These are phyloP conservation scores for Micronycteris hirsuta DNA, from an alignment of 2,113 vertebrate species.

Conservation along the genomic window DNA sequence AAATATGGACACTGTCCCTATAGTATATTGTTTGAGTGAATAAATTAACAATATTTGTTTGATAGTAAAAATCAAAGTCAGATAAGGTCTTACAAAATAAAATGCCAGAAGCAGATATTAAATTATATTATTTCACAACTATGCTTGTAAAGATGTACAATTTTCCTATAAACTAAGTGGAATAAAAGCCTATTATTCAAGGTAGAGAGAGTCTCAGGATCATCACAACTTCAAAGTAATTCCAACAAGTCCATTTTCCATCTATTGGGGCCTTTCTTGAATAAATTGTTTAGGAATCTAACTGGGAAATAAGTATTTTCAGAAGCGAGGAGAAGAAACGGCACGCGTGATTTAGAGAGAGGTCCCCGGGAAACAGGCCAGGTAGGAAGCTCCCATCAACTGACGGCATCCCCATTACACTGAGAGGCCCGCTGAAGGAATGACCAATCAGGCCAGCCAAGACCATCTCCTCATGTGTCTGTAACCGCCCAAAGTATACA, in stretches of 20 bases:
- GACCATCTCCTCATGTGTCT: not conserved
- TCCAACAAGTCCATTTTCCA: not conserved
- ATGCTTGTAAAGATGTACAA: not conserved
- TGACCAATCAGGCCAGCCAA: not conserved
- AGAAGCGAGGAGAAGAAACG: not conserved
- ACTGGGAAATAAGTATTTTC: not conserved
- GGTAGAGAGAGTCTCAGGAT: not conserved
- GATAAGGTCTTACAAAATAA: not conserved
- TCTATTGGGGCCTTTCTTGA: not conserved
- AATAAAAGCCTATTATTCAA: not conserved
- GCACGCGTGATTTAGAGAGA: not conserved
- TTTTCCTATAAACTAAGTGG: not conserved
- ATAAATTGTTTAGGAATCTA: not conserved
- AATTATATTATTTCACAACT: constrained; percentile 15
- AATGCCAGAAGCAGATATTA: not conserved
- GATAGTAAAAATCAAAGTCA: not conserved
- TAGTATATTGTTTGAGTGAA: not conserved
- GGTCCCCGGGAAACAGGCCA: not conserved
- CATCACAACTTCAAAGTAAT: constrained; percentile 1
- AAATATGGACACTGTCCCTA: not conserved
- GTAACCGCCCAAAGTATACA: not conserved
- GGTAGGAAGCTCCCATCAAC: not conserved
- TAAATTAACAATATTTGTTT: not conserved
- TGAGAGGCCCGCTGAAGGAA: not conserved
- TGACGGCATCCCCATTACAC: not conserved